Conservation (phyloP, 2,888 invertebrate genomes). For the Odontothrips loti region DNA sequence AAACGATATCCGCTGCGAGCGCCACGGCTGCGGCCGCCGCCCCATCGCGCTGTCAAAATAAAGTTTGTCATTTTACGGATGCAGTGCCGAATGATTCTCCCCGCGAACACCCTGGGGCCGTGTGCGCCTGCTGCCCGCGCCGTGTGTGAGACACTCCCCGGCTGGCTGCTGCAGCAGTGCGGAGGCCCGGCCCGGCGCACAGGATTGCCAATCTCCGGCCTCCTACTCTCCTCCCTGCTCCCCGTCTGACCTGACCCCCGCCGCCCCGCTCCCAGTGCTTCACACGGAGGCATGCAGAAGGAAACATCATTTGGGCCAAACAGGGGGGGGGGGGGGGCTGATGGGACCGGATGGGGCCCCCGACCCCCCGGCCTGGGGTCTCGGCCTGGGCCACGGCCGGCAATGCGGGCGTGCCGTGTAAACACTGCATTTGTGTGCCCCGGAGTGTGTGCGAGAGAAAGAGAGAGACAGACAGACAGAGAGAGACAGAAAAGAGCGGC, state of each 20-base stretch:
- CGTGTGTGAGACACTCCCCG: too few species aligned
- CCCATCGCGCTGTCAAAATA: too few species aligned
- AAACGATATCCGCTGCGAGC: background rate
- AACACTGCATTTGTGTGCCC: background rate
- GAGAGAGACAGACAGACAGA: background rate
- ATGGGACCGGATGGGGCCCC: background rate
- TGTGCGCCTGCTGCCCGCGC: too few species aligned
- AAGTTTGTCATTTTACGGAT: too few species aligned
- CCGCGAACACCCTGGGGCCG: too few species aligned
- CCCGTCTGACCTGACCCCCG: background rate
- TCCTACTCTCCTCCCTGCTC: background rate
- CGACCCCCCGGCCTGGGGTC: background rate
- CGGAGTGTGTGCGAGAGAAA: background rate
- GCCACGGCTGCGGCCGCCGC: background rate
- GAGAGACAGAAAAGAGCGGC: background rate
- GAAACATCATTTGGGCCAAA: background rate
- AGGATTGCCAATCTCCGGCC: constrained; percentile 6
- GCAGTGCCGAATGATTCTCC: too few species aligned
- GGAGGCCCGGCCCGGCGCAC: background rate
- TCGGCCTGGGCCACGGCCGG: background rate
- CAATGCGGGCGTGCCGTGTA: background rate
- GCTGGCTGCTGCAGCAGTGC: too few species aligned
- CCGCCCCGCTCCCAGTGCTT: background rate
- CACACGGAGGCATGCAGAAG: too few species aligned
- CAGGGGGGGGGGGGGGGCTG: background rate